These are phyloP conservation scores for Notarius quadriscutis DNA, from an alignment of 2,113 vertebrate genomes.

Conservation along the genomic window DNA sequence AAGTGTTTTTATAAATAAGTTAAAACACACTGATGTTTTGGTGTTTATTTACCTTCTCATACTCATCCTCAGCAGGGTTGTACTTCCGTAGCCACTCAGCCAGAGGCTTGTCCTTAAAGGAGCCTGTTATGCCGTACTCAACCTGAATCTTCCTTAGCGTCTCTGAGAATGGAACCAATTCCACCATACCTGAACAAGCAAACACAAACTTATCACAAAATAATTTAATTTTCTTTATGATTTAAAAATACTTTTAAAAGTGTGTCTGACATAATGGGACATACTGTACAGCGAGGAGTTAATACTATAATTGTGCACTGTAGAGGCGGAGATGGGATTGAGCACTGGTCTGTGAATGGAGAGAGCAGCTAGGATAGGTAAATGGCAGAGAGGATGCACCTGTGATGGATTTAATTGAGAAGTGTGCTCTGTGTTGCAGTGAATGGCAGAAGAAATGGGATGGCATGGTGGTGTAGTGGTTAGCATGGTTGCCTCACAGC, in stretches of 20 bases:
- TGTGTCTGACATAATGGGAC: neutral
- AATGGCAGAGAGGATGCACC: too few relatives aligned
- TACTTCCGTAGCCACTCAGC: constrained; percentile 97
- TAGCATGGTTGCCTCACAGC: too few relatives aligned
- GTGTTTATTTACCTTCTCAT: constrained; percentile 87
- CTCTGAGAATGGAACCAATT: constrained; percentile 95
- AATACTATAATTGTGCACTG: too few relatives aligned
- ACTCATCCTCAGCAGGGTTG: constrained; percentile 96
- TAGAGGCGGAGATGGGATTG: too few relatives aligned
- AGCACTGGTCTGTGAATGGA: too few relatives aligned
- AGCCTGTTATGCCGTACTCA: constrained; percentile 95
- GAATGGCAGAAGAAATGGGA: too few relatives aligned
- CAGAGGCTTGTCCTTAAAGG: constrained; percentile 97
- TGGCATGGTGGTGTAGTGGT: too few relatives aligned
- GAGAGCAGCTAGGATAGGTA: too few relatives aligned
- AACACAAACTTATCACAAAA: constrained; percentile 1
- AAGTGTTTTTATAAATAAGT: neutral
- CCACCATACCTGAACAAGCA: constrained; percentile 86
- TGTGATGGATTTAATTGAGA: too few relatives aligned
- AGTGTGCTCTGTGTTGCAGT: too few relatives aligned
- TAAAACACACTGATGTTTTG: neutral
- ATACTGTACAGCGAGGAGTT: neutral
- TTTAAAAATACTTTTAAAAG: neutral
- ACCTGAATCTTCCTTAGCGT: constrained; percentile 98
- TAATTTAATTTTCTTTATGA: neutral